Base-by-base conservation (phyloP, 2,888 invertebrate genomes). In the Dicyrtoma fusca region DNA sequence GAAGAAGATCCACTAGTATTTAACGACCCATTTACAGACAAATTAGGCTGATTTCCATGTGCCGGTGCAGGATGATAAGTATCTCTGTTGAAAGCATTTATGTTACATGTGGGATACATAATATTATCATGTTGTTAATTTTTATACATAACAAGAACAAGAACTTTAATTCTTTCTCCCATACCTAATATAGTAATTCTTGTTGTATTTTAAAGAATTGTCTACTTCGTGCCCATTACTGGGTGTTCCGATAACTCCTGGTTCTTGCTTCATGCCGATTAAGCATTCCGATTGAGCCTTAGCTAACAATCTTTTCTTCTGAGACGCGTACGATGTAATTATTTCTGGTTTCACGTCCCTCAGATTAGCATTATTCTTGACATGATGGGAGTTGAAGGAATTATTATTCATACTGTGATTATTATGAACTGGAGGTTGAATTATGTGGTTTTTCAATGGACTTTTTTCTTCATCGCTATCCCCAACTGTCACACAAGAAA, bases 281-380 rank as follows among this genome's bases (percentile, higher is more conserved):
- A 82, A 79, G 81, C 89, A 89, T 81, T 91, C 90, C 19, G 89
- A 90, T 82, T 94, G 93, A 62, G 92, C 93, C 85, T 95, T 92
- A 69, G 94, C 94, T 76, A 95, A 84, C 69, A 95, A 86, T 34
- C 94, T 88, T 84, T 95, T 95, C 88, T 95, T 95, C 85, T 95
- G 94, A 68, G 92, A 92, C 83, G 76, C 79, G 65, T 80, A 79
- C 0, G 80, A 79, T 3, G 76, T 74, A 13, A 75, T 69, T 10
- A 80, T 76, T 49, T 80, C 79, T 0, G 80, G 80, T 55, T 80
- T 80, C 8, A 80, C 75, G 64, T 80, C 80, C 23, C 76, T 68
- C 57, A 74, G 25, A 23, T 65, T 75, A 17, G 47, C 34, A 17
- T 68, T 68, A 6, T 63, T 63, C 17, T 69, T 72, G 13, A 64